These are phyloP conservation scores for Prinia subflava DNA, from an alignment of 2,113 vertebrate genomes.

Conservation along the genomic window DNA sequence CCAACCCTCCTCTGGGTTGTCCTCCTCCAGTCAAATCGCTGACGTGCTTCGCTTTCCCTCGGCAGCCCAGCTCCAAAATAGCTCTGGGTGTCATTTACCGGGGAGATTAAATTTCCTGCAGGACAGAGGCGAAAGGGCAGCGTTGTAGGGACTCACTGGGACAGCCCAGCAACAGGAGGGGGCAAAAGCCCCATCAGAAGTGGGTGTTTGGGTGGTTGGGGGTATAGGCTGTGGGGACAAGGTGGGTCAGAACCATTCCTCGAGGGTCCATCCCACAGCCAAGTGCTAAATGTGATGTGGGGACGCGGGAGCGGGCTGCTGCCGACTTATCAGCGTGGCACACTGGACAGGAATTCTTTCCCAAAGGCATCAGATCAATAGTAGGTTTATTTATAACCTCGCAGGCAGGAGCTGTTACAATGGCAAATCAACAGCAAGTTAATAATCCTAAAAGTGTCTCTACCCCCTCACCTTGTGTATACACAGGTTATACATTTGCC, in stretches of 20 bases:
- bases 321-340: fast-evolving
- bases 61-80: slow-evolving; percentile 86
- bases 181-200: not conserved
- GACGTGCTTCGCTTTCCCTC: slow-evolving; percentile 68
- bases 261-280: not conserved
- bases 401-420: not conserved
- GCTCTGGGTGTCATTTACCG: slow-evolving; percentile 79
- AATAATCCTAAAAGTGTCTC: fast-evolving
- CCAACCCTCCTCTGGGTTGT: slow-evolving; percentile 14
- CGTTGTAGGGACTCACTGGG: not conserved
- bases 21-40: slow-evolving; percentile 45
- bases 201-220: fast-evolving
- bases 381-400: not conserved
- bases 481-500: fast-evolving
- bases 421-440: not conserved
- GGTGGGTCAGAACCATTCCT: not conserved
- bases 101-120: slow-evolving; percentile 66
- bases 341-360: not conserved
- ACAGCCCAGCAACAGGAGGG: not conserved
- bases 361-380: slow-evolving; percentile 12
- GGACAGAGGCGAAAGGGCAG: slow-evolving; percentile 51
- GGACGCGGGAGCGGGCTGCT: not conserved
- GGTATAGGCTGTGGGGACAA: fast-evolving
- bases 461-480: too few relatives aligned
- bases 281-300: fast-evolving